A percentile compares a stretch with the other conserved stretches of the same genome.
These are phyloP conservation scores for Alitta virens DNA, from an alignment of 2,888 invertebrate species.

Conservation along the genomic window DNA sequence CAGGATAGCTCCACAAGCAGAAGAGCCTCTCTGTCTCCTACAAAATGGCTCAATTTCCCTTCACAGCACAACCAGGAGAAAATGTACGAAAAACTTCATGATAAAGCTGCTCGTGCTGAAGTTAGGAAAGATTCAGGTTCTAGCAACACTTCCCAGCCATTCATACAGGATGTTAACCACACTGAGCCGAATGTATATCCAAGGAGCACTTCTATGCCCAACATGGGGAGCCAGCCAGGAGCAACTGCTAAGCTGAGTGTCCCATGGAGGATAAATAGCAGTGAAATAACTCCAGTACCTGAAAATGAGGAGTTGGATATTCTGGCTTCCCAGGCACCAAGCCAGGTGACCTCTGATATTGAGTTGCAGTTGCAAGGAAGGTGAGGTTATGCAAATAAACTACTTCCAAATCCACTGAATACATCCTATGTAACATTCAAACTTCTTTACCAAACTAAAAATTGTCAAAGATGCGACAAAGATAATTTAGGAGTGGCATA, in stretches of 20 bases:
- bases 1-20: not conserved
- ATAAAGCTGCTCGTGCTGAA: constrained; percentile 1
- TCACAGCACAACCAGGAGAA: not conserved
- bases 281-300: constrained; percentile 6
- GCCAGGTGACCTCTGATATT: no score
- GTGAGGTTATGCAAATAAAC: no score
- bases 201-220: constrained; percentile 7
- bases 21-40: constrained; percentile 21
- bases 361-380: no score
- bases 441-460: no score
- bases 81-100: constrained; percentile 17
- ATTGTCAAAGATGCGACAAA: no score
- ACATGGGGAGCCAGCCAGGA: constrained; percentile 12
- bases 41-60: constrained; percentile 20
- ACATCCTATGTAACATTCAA: no score
- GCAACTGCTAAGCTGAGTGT: not conserved
- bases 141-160: not conserved
- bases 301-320: constrained; percentile 7
- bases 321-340: no score
- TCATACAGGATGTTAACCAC: constrained; percentile 8
- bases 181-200: constrained; percentile 10
- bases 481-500: no score
- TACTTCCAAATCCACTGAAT: no score
- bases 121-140: not conserved
- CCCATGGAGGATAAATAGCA: constrained; percentile 10